These are phyloP conservation scores for Capreolus pygargus DNA, from an alignment of 2,113 vertebrate species.

Conservation along the genomic window DNA sequence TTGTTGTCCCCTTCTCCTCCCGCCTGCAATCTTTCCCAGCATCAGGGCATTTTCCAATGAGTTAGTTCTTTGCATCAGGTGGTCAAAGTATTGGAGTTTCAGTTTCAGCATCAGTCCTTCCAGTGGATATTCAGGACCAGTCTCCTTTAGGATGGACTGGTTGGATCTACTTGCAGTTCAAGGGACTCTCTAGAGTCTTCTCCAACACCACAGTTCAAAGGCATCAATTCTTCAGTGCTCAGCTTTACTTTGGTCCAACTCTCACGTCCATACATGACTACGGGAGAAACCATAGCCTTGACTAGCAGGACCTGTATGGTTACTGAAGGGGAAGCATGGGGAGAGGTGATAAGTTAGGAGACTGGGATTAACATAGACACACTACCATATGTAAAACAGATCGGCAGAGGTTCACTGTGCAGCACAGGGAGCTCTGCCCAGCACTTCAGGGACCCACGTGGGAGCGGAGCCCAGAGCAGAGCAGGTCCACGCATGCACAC, in stretches of 20 bases:
- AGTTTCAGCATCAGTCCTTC: background rate
- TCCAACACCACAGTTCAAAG: background rate
- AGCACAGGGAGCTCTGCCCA: background rate
- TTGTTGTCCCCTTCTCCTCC: too few relatives aligned
- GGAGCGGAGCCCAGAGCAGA: background rate
- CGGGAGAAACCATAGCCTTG: background rate
- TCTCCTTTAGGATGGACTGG: background rate
- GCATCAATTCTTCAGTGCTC: background rate
- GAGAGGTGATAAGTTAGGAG: background rate
- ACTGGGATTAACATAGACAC: background rate
- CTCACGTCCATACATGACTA: background rate
- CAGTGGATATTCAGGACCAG: background rate
- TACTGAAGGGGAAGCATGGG: background rate
- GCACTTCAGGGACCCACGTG: too few relatives aligned
- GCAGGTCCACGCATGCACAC: fast-evolving
- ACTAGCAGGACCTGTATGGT: background rate
- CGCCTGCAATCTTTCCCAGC: too few relatives aligned
- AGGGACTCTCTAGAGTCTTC: background rate
- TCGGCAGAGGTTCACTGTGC: background rate
- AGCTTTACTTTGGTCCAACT: background rate
- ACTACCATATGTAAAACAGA: background rate
- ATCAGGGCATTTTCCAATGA: background rate
- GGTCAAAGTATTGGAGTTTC: background rate
- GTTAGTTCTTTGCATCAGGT: background rate
- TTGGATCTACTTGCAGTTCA: background rate